Evolutionary conservation across 2,113 vertebrate genomes (phyloP), one percentile per base, ranked within the genome.

Genomic region (Abramis brama): DNA sequence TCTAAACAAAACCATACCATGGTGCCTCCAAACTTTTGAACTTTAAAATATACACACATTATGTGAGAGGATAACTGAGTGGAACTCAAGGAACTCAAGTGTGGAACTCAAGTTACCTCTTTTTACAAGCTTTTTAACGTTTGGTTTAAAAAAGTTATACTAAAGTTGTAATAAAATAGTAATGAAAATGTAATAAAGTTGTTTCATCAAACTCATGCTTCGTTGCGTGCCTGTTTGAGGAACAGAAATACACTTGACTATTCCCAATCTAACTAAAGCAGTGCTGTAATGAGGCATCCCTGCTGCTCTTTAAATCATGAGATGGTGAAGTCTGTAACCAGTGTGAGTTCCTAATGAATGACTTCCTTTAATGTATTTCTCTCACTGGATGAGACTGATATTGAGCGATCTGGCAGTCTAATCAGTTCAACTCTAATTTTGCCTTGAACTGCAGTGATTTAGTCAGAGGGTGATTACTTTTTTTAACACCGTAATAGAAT

Each of bases 361-460:
- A 60, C 30, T 79, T 79, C 21, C 55, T 60, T n/a, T 60, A 60
- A 39, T 59, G 77, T 43, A 59, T 79, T 39, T 81, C 79, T 45
- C 59, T 81, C 39, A 15, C 77, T 79, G 55, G 79, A 47, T 43
- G 59, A 80, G 59, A 80, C 33, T 80, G 59, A 47, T 66, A 81
- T 81, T 66, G 59, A 64, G n/a, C 4, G 79, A 80, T 45, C n/a
- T 45, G 59, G 33, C 47, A 10, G 23, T 80, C 64, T 45, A 80
- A 80, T 64, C 79, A 79, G 52, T 19, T 10, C 27, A 57, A 23
- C 77, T 79, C 55, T 79, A 59, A 36, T 59, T 59, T 62, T 36
- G 19, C 27, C 52, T n/a, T 36, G 27, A 36, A 45, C 78, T 62
- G 23, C 57, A 80, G 57, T 80, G 76, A 59, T 62, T 80, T 45